Evolutionary conservation across 2,113 vertebrate species (phyloP).

Genomic region (Python bivittatus): DNA sequence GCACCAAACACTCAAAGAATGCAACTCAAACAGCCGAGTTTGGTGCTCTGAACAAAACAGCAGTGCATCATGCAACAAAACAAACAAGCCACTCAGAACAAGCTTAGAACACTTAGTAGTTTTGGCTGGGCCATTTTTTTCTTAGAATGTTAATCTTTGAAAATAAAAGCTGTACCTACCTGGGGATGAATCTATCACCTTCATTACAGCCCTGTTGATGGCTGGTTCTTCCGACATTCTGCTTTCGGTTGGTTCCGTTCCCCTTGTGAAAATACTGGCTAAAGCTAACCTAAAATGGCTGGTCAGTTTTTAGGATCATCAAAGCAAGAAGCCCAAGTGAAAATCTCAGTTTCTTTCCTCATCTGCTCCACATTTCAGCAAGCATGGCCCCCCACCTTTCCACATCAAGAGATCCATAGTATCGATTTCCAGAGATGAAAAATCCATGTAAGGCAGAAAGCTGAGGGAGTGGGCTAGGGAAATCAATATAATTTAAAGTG

Average conservation of each 20-base stretch:
- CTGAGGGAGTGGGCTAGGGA: conserved; percentile 27
- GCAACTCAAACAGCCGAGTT: neutral
- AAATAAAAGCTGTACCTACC: neutral
- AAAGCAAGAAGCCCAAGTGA: conserved; percentile 28
- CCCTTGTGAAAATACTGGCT: too few species aligned
- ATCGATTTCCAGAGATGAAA: conserved; percentile 70
- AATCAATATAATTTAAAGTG: conserved; percentile 69
- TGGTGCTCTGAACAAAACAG: neutral
- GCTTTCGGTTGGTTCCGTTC: neutral
- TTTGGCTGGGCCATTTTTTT: neutral
- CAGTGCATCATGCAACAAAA: too few species aligned
- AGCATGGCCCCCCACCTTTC: conserved; percentile 46
- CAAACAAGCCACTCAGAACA: neutral
- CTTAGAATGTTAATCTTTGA: neutral
- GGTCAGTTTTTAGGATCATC: neutral
- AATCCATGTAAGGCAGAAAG: conserved; percentile 66
- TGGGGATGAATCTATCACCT: neutral
- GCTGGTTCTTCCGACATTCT: neutral
- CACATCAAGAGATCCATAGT: conserved; percentile 64
- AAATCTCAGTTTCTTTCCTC: conserved; percentile 34
- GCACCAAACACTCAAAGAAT: neutral
- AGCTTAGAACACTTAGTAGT: neutral
- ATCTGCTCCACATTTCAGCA: conserved; percentile 51
- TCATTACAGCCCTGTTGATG: neutral
- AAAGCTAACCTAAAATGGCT: neutral